phyloP scores from a whole-genome alignment of 2,797 vertebrate genomes.

The Gambusia yucatana region DNA sequence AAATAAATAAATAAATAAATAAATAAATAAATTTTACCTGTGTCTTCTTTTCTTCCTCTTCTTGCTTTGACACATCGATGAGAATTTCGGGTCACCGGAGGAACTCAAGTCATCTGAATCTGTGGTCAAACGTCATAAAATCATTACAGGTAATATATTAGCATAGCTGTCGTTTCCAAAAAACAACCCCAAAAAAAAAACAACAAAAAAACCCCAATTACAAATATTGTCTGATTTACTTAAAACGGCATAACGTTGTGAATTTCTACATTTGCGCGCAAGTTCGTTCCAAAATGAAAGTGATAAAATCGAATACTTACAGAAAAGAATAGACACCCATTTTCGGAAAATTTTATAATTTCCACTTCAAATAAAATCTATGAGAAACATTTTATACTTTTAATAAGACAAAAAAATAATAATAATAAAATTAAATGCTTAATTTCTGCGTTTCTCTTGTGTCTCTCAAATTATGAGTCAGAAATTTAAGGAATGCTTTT shows the following conservation, averaged over 20 bases:
- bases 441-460: background rate
- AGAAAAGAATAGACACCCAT: background rate
- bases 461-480: background rate
- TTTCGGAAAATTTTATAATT: background rate
- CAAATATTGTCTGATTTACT: background rate
- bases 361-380: background rate
- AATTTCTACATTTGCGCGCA: background rate
- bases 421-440: too few species aligned
- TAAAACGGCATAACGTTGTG: background rate
- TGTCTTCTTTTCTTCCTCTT: conserved; percentile 97
- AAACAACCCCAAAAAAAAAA: too few species aligned
- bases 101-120: conserved; percentile 94
- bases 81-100: conserved; percentile 91
- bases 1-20: background rate
- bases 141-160: background rate
- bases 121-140: conserved; percentile 63
- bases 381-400: background rate
- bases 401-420: background rate
- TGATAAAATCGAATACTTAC: background rate
- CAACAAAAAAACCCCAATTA: background rate
- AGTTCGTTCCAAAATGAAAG: background rate
- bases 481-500: background rate
- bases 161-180: background rate
- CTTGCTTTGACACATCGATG: conserved; percentile 91
- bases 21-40: conserved; percentile 79